Percentiles rank a stretch among this genome's conserved stretches.
phyloP scores from a whole-genome alignment of 2,797 vertebrate genomes.

The Tragelaphus eurycerus region DNA sequence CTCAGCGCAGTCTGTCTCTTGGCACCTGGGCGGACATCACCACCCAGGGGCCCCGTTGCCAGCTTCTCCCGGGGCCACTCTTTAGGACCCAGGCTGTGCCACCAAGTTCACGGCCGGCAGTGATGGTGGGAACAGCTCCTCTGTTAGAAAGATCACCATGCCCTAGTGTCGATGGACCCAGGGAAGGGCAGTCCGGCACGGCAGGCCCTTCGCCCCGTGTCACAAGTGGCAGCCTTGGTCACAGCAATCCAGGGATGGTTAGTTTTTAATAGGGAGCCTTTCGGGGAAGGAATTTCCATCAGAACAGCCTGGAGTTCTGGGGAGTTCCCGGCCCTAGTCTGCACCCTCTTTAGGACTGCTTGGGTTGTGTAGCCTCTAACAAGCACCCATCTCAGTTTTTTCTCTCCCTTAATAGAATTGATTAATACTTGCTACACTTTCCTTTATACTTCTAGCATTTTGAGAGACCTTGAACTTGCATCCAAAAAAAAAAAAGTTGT shows the following conservation, averaged over 20 bases:
- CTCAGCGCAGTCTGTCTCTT: not conserved
- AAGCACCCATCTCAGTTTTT: conserved; percentile 9
- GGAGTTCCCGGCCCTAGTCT: not conserved
- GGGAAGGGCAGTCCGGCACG: not conserved
- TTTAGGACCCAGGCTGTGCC: not conserved
- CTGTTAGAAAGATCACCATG: not conserved
- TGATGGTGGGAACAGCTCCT: conserved; percentile 20
- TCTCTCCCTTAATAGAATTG: not conserved
- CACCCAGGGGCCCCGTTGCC: not conserved
- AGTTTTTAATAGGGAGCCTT: not conserved
- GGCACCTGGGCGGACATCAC: not conserved
- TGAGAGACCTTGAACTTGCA: conserved; percentile 34
- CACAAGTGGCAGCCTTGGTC: conserved; percentile 52
- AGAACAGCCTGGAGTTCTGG: not conserved
- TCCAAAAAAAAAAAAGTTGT: conserved; percentile 32
- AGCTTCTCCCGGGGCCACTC: not conserved
- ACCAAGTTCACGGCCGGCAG: conserved; percentile 16
- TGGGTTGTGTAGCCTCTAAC: not conserved
- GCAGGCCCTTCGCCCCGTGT: not conserved
- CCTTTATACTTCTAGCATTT: not conserved
- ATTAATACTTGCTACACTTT: not conserved
- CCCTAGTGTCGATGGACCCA: not conserved
- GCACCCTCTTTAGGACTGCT: not conserved
- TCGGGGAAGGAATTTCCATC: not conserved
- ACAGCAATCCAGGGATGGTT: not conserved